phyloP scores from a whole-genome alignment of 2,113 vertebrate genomes.

The Odobenus rosmarus region DNA sequence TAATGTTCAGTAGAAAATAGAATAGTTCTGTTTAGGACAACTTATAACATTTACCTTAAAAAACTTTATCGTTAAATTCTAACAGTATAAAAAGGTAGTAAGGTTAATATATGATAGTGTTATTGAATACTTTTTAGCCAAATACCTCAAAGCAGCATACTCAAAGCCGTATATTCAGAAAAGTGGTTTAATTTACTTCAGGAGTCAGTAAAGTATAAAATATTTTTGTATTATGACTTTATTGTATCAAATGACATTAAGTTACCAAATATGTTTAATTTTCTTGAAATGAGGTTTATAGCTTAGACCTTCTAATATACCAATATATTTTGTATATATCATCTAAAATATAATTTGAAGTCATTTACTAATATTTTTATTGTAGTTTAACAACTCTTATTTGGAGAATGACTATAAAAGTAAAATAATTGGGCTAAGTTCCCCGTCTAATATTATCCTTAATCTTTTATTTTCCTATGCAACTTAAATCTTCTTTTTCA shows the following conservation, averaged over 20 bases:
- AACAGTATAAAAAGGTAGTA: neutral
- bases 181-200: neutral
- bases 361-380: slow-evolving; percentile 20
- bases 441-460: neutral
- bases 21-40: neutral
- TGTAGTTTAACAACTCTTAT: neutral
- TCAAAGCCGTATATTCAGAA: neutral
- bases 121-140: neutral
- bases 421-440: neutral
- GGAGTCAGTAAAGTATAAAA: neutral
- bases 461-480: neutral
- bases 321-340: neutral
- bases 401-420: slow-evolving; percentile 33
- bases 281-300: slow-evolving; percentile 30
- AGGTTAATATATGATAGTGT: neutral
- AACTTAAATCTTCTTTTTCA: neutral
- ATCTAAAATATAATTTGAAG: slow-evolving; percentile 13
- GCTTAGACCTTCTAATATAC: neutral
- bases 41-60: slow-evolving; percentile 7
- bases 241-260: neutral
- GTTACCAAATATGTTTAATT: slow-evolving; percentile 43
- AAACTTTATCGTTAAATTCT: neutral
- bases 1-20: slow-evolving; percentile 8
- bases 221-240: neutral
- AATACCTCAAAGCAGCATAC: neutral